Evolutionary conservation across 2,113 vertebrate species (phyloP), one percentile per base, ranked within the genome.

Genomic region (Rhizomys pruinosus): DNA sequence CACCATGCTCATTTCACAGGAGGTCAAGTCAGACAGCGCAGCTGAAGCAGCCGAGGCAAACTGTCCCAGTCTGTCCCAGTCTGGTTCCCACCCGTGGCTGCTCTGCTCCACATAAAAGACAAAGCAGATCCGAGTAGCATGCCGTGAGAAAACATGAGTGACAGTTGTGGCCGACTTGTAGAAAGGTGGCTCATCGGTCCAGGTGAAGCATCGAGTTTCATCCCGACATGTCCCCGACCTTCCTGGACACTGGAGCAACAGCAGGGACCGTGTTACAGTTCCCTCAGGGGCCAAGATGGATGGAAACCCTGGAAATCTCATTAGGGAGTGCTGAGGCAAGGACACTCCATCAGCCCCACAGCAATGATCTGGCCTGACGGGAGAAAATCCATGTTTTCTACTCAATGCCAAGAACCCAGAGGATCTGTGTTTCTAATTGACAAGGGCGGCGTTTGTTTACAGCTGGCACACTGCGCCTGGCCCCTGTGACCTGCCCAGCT

Each of bases 261-360:
- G 23, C 19, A 0, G 3, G 79, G n/a, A 52, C 87, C 3, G 5
- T 17, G 39, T 32, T 34, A 59, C 52, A 16, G 59, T 44, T 87
- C 84, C 93, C 39, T 69, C 27, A 89, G 86, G 87, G 92, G 66
- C 61, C 23, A 42, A 85, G 84, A 88, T 1, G 16, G 84, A 82
- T 23, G 52, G 68, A 59, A 66, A 25, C 11, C 84, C 52, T 34
- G 7, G 52, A 84, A 52, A 77, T 68, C 72, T 94, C 91, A 59
- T 85, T 74, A 95, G 57, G 66, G 91, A 80, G 73, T 23, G 64
- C 42, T 0, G 0, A 1, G 1, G 66, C 52, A 47, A 47, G 80
- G 64, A 71, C 71, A 72, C 25, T 34, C 66, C 25, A 61, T 25
- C 25, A 27, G 68, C 74, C 42, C 34, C 15, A 76, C 72, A 59